Evolutionary conservation across 1,140 invertebrate genomes (phyloP).

Genomic region (Apis florea): DNA sequence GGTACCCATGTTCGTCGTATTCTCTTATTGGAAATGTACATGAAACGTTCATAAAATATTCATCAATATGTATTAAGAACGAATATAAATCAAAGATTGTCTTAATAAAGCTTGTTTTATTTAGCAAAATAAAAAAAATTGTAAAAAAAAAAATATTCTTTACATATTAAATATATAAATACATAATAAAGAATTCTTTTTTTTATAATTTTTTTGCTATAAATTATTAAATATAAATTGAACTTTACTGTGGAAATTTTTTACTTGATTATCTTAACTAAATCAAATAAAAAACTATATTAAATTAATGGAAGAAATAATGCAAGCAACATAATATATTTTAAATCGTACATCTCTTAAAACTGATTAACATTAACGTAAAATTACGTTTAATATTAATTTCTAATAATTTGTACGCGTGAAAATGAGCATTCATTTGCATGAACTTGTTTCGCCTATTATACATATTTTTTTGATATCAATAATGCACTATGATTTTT

Average conservation of each 20-base stretch:
- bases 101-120: background rate
- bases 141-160: background rate
- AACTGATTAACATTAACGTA: background rate
- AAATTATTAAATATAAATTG: too few relatives aligned
- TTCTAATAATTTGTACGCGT: background rate
- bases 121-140: background rate
- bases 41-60: background rate
- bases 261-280: background rate
- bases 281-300: background rate
- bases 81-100: background rate
- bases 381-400: background rate
- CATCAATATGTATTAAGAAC: constrained; percentile 8
- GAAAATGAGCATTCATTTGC: too few relatives aligned
- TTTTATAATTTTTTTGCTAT: background rate
- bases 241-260: background rate
- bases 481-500: too few relatives aligned
- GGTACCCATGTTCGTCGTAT: background rate
- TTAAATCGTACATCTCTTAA: background rate
- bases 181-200: background rate
- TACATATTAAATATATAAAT: too few relatives aligned
- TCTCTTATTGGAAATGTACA: background rate
- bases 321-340: background rate
- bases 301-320: background rate
- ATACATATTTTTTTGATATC: too few relatives aligned
- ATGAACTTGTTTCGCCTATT: too few relatives aligned